Evolutionary conservation across 1,140 invertebrate species (phyloP).

Genomic region (Drosophila miranda): DNA sequence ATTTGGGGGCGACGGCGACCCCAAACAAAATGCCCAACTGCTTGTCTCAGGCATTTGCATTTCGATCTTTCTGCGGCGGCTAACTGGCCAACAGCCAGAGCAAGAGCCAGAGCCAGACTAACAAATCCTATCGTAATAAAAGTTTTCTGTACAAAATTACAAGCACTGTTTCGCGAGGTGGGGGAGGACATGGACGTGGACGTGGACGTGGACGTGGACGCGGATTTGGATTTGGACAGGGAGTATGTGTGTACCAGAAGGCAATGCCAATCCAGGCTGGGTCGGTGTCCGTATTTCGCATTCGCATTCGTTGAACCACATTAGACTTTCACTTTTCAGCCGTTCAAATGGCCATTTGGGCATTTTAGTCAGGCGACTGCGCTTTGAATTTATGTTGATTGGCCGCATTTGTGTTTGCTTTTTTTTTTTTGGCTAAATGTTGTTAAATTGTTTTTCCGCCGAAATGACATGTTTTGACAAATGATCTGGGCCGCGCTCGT

Average conservation of each 20-base stretch:
- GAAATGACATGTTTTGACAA: slow-evolving; percentile 75
- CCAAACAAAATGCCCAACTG: slow-evolving; percentile 69
- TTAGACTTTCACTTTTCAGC: slow-evolving; percentile 75
- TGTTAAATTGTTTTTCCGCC: slow-evolving; percentile 71
- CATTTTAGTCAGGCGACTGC: slow-evolving; percentile 61
- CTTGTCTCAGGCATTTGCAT: slow-evolving; percentile 77
- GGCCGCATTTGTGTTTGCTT: slow-evolving; percentile 44
- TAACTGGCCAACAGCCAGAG: slow-evolving; percentile 12
- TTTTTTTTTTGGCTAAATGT: slow-evolving; percentile 61
- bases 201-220: slow-evolving; percentile 14
- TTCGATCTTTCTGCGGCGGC: slow-evolving; percentile 71
- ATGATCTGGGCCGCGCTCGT: slow-evolving; percentile 53
- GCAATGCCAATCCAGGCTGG: slow-evolving; percentile 28
- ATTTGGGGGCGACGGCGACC: slow-evolving; percentile 56
- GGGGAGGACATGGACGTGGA: slow-evolving; percentile 38
- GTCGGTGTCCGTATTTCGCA: neutral
- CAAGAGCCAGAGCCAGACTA: slow-evolving; percentile 3
- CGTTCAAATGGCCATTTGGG: slow-evolving; percentile 71
- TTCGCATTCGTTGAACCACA: slow-evolving; percentile 52
- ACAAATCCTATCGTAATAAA: slow-evolving; percentile 76
- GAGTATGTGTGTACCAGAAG: slow-evolving; percentile 36
- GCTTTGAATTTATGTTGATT: slow-evolving; percentile 80
- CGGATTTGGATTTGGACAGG: slow-evolving; percentile 24
- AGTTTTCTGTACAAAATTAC: slow-evolving; percentile 73
- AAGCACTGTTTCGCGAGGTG: slow-evolving; percentile 37